Conservation (phyloP, 2,113 vertebrate species). For the Sphaerodactylus townsendi region DNA sequence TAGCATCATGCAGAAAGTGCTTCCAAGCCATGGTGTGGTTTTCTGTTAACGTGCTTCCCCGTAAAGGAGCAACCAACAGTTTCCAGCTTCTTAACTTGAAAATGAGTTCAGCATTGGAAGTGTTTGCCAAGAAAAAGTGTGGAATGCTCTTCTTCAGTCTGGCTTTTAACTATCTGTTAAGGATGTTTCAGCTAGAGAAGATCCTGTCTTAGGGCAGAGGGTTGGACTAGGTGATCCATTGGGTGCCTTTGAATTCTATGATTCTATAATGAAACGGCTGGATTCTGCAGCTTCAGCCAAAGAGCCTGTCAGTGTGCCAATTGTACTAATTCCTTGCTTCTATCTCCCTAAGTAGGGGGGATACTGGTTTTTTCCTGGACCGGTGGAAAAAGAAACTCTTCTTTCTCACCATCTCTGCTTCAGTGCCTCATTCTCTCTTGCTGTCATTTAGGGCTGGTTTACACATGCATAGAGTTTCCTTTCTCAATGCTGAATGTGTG, state of each 20-base stretch:
- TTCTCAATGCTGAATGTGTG: neutral
- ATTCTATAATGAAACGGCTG: neutral
- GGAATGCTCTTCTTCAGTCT: neutral
- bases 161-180: neutral
- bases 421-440: neutral
- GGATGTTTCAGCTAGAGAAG: neutral
- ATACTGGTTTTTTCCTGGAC: neutral
- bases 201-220: neutral
- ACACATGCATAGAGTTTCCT: neutral
- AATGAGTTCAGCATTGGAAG: neutral
- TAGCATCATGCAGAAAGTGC: too few relatives aligned
- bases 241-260: slow-evolving; percentile 2
- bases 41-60: neutral
- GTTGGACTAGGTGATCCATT: neutral
- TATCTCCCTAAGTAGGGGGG: neutral
- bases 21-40: neutral
- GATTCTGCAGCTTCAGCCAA: neutral
- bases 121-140: neutral
- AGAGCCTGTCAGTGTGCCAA: neutral
- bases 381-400: neutral
- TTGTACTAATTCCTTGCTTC: neutral
- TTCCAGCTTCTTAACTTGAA: neutral
- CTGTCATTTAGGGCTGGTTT: neutral
- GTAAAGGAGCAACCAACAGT: neutral
- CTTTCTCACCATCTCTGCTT: neutral